These are phyloP conservation scores for Pachypsylla venusta DNA, from an alignment of 1,140 invertebrate genomes.

Conservation along the genomic window DNA sequence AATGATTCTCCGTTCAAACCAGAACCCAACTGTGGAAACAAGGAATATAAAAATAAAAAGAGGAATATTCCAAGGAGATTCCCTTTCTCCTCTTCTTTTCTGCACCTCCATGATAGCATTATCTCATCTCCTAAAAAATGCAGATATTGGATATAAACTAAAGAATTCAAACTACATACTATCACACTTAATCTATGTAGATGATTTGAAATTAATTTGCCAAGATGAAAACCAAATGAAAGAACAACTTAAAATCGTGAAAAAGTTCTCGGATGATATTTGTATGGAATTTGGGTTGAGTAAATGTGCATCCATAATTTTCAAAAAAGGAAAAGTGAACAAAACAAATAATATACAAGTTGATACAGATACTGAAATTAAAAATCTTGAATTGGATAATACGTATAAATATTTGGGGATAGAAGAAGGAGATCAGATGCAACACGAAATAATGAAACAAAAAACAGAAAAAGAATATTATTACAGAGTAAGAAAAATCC, in stretches of 20 bases:
- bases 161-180: background rate
- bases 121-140: background rate
- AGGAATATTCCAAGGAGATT: conserved; percentile 8
- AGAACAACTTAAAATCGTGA: background rate
- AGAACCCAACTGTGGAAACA: background rate
- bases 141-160: background rate
- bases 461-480: background rate
- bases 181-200: background rate
- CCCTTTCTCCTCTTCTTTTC: background rate
- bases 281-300: too few species aligned
- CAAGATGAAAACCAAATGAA: background rate
- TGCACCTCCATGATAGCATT: background rate
- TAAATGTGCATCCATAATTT: background rate
- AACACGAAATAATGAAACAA: background rate
- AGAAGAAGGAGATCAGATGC: background rate
- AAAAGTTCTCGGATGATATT: background rate
- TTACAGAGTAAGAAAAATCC: background rate
- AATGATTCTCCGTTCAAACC: background rate
- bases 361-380: background rate
- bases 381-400: background rate
- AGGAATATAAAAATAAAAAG: background rate
- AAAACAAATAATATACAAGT: background rate
- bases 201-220: background rate
- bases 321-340: background rate
- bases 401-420: background rate